Conservation (phyloP, 2,888 invertebrate genomes). For the Caenorhabditis angaria region DNA sequence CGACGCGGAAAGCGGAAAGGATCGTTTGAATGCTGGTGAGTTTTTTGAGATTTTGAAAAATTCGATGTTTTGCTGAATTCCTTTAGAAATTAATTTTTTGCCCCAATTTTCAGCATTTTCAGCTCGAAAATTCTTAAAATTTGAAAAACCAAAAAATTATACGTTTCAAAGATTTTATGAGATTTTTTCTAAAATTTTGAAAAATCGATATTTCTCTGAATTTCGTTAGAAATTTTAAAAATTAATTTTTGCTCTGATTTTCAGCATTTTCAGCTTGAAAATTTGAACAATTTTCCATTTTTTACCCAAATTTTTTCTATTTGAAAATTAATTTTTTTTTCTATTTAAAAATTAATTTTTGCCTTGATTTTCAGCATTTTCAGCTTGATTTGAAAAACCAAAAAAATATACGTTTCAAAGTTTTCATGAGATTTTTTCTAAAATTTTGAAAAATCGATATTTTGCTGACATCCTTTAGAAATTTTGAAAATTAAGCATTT, state of each 20-base stretch:
- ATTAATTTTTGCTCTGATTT: no score
- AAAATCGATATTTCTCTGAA: not conserved
- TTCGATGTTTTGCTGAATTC: not conserved
- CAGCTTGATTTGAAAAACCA: no score
- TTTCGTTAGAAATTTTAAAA: not conserved
- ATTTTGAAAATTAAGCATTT: no score
- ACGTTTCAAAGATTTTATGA: not conserved
- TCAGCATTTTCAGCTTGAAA: not conserved
- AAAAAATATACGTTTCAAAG: no score
- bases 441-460: not conserved
- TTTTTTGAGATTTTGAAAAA: not conserved
- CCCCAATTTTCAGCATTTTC: no score
- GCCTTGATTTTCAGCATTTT: no score
- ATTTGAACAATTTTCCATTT: not conserved
- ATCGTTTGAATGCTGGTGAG: no score
- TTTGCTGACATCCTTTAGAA: not conserved
- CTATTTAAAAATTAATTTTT: no score
- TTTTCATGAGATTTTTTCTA: not conserved
- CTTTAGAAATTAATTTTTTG: not conserved
- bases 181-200: not conserved
- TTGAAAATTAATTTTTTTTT: no score
- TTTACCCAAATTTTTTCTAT: not conserved
- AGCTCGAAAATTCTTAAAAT: no score
- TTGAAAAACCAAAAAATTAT: no score
- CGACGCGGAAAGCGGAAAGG: no score